Evolutionary conservation across 2,888 invertebrate species (phyloP), one percentile per base, ranked within the genome.

Genomic region (Copidosoma aretas): DNA sequence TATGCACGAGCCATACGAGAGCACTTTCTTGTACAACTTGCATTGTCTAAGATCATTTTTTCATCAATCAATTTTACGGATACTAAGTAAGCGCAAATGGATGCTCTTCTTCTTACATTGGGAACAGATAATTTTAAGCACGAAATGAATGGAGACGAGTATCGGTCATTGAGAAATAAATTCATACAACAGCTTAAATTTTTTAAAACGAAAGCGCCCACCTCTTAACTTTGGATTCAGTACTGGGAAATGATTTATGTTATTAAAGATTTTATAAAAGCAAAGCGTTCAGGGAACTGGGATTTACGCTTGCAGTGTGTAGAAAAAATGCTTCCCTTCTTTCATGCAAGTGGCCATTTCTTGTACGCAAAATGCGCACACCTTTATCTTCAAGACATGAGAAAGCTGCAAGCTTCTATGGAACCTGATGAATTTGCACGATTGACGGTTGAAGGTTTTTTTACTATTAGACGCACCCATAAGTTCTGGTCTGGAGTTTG

Each of bases 321-420:
- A 10, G 64, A 74, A 69, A 70, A 64, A 70, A 81, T 82, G 77
- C 24, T 82, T 39, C 81, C 82, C 5, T 78, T 73, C 73, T 82
- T 82, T 72, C 79, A 81, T 74, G 79, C 82, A 32, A 74, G 73
- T 68, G 82, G 83, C 14, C 80, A 84, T 75, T 80, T 80, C 63
- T 63, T 73, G 2, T 81, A 83, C 74, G 79, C 80, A 41, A 81
- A 80, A 74, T 78, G 73, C 59, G 72, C 71, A 22, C 79, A 81
- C 53, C 58, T 83, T 10, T 82, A 82, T 75, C 65, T 84, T 21
- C 84, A 84, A 77, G 79, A 81, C 73, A 83, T 83, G 81, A 52
- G 63, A 14, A 32, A 70, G 41, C 75, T 82, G 58, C 43, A 71
- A 64, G 53, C 66, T 53, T 71, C 67, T 69, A 64, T 71, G 69